Base-by-base conservation (phyloP, 1,140 invertebrate species). In the Tigriopus japonicus region DNA sequence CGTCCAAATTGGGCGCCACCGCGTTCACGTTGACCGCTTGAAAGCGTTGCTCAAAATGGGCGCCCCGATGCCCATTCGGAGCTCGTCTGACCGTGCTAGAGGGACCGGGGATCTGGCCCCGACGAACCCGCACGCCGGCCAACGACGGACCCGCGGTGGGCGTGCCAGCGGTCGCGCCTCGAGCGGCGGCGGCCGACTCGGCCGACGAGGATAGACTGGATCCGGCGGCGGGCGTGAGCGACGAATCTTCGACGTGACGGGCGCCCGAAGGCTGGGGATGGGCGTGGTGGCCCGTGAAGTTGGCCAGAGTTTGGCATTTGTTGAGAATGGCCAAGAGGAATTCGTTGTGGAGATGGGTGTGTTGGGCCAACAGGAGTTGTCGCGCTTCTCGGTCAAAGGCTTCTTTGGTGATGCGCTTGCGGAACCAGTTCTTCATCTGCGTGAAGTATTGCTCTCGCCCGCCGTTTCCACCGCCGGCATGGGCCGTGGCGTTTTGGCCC, bases 271-370 rank as follows among this genome's bases (percentile, higher is more conserved):
- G 75, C 52, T 63, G 13, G 40, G 56, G 35, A 41, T 15, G 28
- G 28, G 28, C 28, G 28, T 9, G 3, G 28, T 3, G 3, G 62
- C n/a, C 23, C 49, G 15, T 53, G 42, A 42, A 58, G 52, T 21
- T 62, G 43, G 65, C 68, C 15, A 82, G 70, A 23, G 77, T 78
- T 67, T 84, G 81, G 14, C 87, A 83, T 74, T 82, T 87, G 63
- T 85, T 83, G 10, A 88, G 76, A 49, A 88, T 74, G 10, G 83
- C 83, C 9, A 87, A 68, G 6, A 89, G 72, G 69, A 89, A 88
- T 66, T 86, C 80, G 73, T 89, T 89, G 68, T 88, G 86, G 23
- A 85, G 74, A 70, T 82, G 81, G 41, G 87, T 78, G 70, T 84
- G 79, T 51, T 85, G 80, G 2, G 76, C 68, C 7, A 73, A 76